Evolutionary conservation across 1,140 invertebrate genomes (phyloP).

Genomic region (Eciton burchellii): DNA sequence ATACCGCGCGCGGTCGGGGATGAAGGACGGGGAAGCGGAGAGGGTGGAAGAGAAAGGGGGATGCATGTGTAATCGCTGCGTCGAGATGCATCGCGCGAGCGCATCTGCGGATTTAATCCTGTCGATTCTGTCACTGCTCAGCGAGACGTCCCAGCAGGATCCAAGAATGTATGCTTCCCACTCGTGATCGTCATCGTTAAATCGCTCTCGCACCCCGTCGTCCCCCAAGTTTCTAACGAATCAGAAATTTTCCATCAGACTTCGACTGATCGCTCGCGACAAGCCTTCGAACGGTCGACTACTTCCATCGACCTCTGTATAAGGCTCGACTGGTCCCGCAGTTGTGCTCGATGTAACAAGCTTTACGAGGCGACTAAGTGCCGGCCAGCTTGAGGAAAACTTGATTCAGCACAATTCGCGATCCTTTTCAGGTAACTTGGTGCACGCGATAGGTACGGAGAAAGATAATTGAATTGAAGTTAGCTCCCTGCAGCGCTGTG

Average conservation of each 20-base stretch:
- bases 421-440: too few relatives aligned
- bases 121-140: constrained; percentile 24
- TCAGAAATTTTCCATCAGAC: constrained; percentile 7
- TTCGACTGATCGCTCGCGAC: not conserved
- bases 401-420: too few relatives aligned
- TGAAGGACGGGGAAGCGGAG: not conserved
- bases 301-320: not conserved
- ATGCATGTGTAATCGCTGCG: constrained; percentile 45
- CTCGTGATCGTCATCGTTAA: constrained; percentile 36
- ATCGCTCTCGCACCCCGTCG: constrained; percentile 26
- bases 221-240: not conserved
- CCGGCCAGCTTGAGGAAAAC: too few relatives aligned
- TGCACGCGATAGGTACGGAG: too few relatives aligned
- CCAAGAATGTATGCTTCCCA: constrained; percentile 35
- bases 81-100: constrained; percentile 42
- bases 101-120: constrained; percentile 39
- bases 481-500: too few relatives aligned
- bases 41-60: not conserved
- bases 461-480: too few relatives aligned
- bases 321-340: not conserved
- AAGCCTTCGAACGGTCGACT: not conserved
- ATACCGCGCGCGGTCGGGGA: constrained; percentile 9
- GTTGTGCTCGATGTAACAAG: too few relatives aligned
- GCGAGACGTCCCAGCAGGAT: constrained; percentile 44
- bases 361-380: too few relatives aligned